Evolutionary conservation across 1,140 invertebrate species (phyloP).

Genomic region (Tetramorium simillimum): DNA sequence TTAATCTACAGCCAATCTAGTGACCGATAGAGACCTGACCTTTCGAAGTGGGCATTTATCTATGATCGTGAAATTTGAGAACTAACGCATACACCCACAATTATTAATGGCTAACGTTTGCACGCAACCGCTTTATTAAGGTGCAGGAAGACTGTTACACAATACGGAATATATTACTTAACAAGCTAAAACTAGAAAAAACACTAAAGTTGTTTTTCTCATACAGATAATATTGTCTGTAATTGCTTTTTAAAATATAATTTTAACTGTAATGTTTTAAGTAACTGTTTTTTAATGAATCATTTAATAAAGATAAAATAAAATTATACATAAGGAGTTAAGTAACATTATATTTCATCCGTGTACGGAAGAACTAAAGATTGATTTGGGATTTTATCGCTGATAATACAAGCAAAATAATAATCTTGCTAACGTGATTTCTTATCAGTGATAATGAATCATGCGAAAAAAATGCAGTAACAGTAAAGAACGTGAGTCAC

Average conservation of each 20-base stretch:
- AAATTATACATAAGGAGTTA: neutral
- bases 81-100: neutral
- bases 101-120: slow-evolving; percentile 6
- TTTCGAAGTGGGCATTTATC: slow-evolving; percentile 25
- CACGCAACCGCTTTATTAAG: neutral
- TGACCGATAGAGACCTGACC: slow-evolving; percentile 16
- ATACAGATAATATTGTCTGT: neutral
- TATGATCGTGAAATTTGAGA: slow-evolving; percentile 43
- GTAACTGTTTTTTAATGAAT: neutral
- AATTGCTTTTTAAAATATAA: neutral
- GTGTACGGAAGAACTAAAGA: neutral
- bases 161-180: slow-evolving; percentile 9
- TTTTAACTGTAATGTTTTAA: neutral
- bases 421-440: neutral
- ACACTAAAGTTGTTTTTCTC: neutral
- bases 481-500: neutral
- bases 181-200: neutral
- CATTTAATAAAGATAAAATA: neutral
- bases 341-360: slow-evolving; percentile 2
- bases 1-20: slow-evolving; percentile 23
- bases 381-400: neutral
- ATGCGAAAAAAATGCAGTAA: neutral
- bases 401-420: neutral
- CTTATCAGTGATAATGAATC: neutral
- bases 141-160: neutral